Evolutionary conservation across 2,113 vertebrate species (phyloP), one percentile per base, ranked within the genome.

Genomic region (Polypterus senegalus): DNA sequence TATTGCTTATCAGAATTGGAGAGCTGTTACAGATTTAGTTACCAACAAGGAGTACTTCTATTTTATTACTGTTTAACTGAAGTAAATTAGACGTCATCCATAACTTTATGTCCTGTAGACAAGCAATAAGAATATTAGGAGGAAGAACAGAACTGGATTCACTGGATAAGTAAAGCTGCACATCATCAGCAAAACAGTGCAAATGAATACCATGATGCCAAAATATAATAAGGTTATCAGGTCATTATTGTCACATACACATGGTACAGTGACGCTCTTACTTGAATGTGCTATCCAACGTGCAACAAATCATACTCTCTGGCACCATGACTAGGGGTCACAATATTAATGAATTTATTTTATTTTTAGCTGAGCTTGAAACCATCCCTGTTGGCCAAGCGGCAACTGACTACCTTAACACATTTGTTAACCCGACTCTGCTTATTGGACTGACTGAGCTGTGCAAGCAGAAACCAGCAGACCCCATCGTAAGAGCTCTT

Each of bases 401-500:
- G 71, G 88, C 85, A 5, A 77, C 78, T 60, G 89, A 93, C 73
- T 99, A 97, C 81, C 66, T 99, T 73, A 88, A 75, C 71, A 76
- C 74, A 45, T 79, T 81, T 7, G 78, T 99, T 6, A 94, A 74
- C 59, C 89, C 93, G 46, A 91, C 87, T 0, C 75, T 99, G 54
- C 76, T 97, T 1, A 69, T 65, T 4, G 96, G 93, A 71, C 92
- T 98, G 63, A 90, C 87, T 4, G 87, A 91, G 1, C 84, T 99
- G 69, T 97, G 92, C 76, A 97, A 90, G 57, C 77, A 81, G 66
- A 98, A 96, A 74, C 93, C 96, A 54, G 70, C 66, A 56, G 88
- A 93, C 59, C 93, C 93, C 5, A 81, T 82, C 68, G 96, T 99
- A 81, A 11, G 92, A n/a, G n/a, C n/a, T n/a, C n/a, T n/a, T n/a